Evolutionary conservation across 2,888 invertebrate species (phyloP), one percentile per base, ranked within the genome.

Genomic region (Meandrusa payeni): DNA sequence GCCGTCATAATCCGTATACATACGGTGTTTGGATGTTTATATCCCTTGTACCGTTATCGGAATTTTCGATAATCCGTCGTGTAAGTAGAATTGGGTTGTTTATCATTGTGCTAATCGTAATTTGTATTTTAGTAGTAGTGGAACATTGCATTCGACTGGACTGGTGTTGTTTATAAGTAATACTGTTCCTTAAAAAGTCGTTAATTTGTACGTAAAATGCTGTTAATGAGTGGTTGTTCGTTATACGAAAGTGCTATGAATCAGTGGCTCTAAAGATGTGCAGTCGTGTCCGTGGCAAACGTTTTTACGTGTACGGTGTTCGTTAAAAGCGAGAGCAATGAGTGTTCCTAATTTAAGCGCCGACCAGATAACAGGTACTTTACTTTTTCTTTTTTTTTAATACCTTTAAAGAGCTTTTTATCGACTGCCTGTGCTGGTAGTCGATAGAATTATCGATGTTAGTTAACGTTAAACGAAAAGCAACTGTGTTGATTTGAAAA

Each of bases 341-440:
- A 86, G 86, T 71, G 86, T 87, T 52, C 87, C 87, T 33, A 86
- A 87, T 77, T 76, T 87, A 58, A 85, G 75, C 53, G 73, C 69
- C 52, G 80, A 76, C 61, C 80, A 82, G 72, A 78, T 86, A 49
- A 80, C 80, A 81, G 86, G 86, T 87, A 64, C 50, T 50, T 51
- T 49, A 15, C 41, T 39, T 26, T 41, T 43, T 37, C 47, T 44
- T 42, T 37, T 36, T 34, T 27, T 47, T 44, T 17, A n/a, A n/a
- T n/a, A 24, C 28, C 41, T 43, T 44, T 40, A 42, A 42, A 39
- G 39, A 3, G 10, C 15, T 26, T 33, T 43, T 45, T 45, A 39
- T 39, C 28, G 15, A 32, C 31, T 19, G 31, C 13, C 31, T 9
- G 31, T 32, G 38, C 32, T 7, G 12, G 36, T 11, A 38, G 33